Percentiles rank a stretch among this genome's conserved stretches.
Evolutionary conservation across 2,797 vertebrate genomes (phyloP).

Genomic region (Sebastes umbrosus): DNA sequence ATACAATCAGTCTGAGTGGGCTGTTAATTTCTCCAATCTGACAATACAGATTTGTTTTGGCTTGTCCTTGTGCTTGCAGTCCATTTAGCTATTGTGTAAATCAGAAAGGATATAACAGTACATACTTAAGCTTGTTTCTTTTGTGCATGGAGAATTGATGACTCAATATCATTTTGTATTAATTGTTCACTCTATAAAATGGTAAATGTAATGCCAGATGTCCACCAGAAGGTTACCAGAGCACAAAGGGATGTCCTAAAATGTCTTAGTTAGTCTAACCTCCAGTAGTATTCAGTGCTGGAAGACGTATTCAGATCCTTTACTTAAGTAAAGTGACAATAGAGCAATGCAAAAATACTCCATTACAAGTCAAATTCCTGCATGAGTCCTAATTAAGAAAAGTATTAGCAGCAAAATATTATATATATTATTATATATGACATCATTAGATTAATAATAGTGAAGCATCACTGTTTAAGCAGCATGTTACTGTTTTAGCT

Average conservation of each 20-base stretch:
- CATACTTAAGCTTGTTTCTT: background rate
- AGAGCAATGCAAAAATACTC: too few species aligned
- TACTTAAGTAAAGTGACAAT: too few species aligned
- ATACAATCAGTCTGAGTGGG: conserved; percentile 56
- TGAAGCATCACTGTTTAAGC: too few species aligned
- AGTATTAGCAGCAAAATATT: too few species aligned
- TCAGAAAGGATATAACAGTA: background rate
- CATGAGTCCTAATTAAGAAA: too few species aligned
- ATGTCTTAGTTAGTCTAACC: background rate
- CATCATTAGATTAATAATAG: too few species aligned
- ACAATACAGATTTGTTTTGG: background rate
- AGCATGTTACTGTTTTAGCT: too few species aligned
- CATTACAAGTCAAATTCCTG: rapidly evolving
- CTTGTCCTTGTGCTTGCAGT: background rate
- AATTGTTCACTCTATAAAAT: background rate
- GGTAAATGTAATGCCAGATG: background rate
- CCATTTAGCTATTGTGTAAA: background rate
- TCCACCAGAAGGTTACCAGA: background rate
- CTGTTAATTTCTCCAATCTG: conserved; percentile 24
- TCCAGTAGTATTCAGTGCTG: background rate
- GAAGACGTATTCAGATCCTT: too few species aligned
- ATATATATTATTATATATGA: too few species aligned
- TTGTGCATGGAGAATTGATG: background rate
- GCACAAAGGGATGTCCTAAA: background rate
- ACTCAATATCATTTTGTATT: background rate